These are phyloP conservation scores for Papilio elwesi DNA, from an alignment of 2,888 invertebrate species.

Conservation along the genomic window DNA sequence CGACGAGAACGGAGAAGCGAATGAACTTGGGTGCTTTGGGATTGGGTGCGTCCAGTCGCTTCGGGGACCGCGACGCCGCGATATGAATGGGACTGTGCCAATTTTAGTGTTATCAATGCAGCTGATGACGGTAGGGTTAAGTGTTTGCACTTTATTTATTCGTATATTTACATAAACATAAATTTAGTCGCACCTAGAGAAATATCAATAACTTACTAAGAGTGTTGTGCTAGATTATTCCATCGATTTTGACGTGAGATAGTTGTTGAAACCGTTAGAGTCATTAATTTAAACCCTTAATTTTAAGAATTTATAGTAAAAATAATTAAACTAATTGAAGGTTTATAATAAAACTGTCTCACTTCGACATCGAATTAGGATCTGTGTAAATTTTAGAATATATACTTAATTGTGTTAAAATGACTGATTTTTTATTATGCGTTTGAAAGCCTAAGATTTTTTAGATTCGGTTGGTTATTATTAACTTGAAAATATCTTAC, in stretches of 20 bases:
- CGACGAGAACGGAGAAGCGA: slow-evolving; percentile 45
- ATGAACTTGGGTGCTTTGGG: slow-evolving; percentile 46
- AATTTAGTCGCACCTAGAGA: slow-evolving; percentile 84
- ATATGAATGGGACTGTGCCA: slow-evolving; percentile 82
- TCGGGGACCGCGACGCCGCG: slow-evolving; percentile 45
- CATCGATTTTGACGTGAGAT: slow-evolving; percentile 78
- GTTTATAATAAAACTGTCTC: slow-evolving; percentile 73
- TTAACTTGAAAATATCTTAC: slow-evolving; percentile 75
- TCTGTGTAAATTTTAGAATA: slow-evolving; percentile 83
- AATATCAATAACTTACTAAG: slow-evolving; percentile 85
- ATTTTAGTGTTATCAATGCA: slow-evolving; percentile 79
- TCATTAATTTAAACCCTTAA: slow-evolving; percentile 82
- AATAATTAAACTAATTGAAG: slow-evolving; percentile 73
- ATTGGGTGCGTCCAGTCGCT: slow-evolving; percentile 42
- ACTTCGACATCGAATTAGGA: slow-evolving; percentile 77
- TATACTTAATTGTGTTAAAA: slow-evolving; percentile 81
- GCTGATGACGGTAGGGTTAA: slow-evolving; percentile 83
- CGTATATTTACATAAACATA: slow-evolving; percentile 78
- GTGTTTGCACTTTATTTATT: slow-evolving; percentile 86
- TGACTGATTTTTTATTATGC: slow-evolving; percentile 83
- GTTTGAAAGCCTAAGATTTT: slow-evolving; percentile 82
- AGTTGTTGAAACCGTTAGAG: slow-evolving; percentile 75
- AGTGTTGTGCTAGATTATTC: slow-evolving; percentile 83
- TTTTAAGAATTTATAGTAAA: slow-evolving; percentile 80
- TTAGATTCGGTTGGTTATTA: slow-evolving; percentile 78